Evolutionary conservation across 2,888 invertebrate species (phyloP).

Genomic region (Synanthedon formicaeformis): DNA sequence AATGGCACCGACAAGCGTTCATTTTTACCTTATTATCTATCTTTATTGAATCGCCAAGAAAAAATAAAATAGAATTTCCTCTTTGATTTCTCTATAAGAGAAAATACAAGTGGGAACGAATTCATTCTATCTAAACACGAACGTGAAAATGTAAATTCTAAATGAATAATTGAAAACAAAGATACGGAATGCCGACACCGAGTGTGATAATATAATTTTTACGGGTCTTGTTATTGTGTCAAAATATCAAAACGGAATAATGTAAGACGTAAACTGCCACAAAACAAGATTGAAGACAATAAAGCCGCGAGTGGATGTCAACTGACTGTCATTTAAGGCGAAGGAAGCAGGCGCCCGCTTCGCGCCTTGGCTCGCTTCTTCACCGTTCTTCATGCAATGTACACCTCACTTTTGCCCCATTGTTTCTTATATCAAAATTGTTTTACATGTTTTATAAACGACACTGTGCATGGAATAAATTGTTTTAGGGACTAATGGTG

Average conservation of each 20-base stretch:
- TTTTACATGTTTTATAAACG: no score
- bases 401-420: no score
- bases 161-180: no score
- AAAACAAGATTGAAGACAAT: constrained; percentile 22
- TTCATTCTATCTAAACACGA: no score
- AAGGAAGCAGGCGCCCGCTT: constrained; percentile 2
- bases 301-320: constrained; percentile 20
- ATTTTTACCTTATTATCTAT: not conserved
- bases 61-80: not conserved
- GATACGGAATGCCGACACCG: no score
- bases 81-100: no score
- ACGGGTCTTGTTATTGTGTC: constrained; percentile 1
- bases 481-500: no score
- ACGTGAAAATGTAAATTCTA: no score
- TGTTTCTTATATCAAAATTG: no score
- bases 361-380: constrained; percentile 3
- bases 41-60: not conserved
- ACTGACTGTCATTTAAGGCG: constrained; percentile 18
- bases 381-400: not conserved
- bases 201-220: constrained; percentile 2
- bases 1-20: constrained; percentile 21
- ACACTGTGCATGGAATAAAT: no score
- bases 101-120: no score
- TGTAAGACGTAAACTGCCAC: constrained; percentile 7
- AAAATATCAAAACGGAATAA: constrained; percentile 8